These are phyloP conservation scores for Germaria angustata DNA, from an alignment of 2,888 invertebrate species.

Conservation along the genomic window DNA sequence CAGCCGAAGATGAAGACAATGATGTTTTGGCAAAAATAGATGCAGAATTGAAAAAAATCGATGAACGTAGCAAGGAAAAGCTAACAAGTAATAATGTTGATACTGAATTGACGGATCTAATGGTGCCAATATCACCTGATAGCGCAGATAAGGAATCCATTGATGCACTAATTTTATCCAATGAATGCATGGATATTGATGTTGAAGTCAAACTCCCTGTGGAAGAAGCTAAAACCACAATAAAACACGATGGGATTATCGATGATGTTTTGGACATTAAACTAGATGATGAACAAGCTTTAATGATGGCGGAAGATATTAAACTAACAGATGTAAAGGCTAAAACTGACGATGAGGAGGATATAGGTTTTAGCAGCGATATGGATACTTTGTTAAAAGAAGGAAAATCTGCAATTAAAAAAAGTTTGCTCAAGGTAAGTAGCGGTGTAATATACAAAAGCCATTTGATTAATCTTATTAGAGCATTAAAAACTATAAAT, in stretches of 20 bases:
- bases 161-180: conserved; percentile 1
- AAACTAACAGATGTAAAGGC: conserved; percentile 46
- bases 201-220: conserved; percentile 38
- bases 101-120: background rate
- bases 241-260: conserved; percentile 35
- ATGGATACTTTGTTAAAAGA: conserved; percentile 10
- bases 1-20: conserved; percentile 41
- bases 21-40: conserved; percentile 68
- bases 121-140: background rate
- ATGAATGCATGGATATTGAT: conserved; percentile 30
- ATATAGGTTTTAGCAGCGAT: conserved; percentile 1
- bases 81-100: background rate
- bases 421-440: conserved; percentile 41
- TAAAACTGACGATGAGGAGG: conserved; percentile 2
- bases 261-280: conserved; percentile 50
- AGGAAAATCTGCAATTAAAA: conserved; percentile 28
- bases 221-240: conserved; percentile 35
- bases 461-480: no score
- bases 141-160: conserved; percentile 34
- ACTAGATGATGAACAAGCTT: conserved; percentile 58
- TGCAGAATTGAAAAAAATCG: conserved; percentile 65
- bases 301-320: conserved; percentile 29
- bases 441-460: background rate
- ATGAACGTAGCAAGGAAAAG: conserved; percentile 59
- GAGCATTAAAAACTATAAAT: no score